phyloP scores from a whole-genome alignment of 2,113 vertebrate species.

The Neotoma lepida region DNA sequence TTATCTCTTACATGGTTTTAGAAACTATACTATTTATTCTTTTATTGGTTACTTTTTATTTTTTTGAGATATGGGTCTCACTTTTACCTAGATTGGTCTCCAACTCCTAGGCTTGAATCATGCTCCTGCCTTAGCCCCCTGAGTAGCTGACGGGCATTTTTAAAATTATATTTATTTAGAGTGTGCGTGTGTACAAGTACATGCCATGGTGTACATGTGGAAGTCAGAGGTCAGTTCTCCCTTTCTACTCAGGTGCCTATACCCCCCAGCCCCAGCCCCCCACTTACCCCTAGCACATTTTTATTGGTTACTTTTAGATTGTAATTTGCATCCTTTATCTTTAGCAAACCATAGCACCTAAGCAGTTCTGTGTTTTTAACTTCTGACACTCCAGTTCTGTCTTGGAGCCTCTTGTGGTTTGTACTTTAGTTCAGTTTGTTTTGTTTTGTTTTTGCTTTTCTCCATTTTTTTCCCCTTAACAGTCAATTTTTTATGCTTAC shows the following conservation, averaged over 20 bases:
- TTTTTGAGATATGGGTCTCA: neutral
- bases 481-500: neutral
- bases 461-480: neutral
- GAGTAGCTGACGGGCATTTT: neutral
- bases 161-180: neutral
- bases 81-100: neutral
- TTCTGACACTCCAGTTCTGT: neutral
- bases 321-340: neutral
- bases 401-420: neutral
- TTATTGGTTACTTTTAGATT: conserved; percentile 21
- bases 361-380: conserved; percentile 4
- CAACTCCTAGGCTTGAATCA: neutral
- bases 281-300: neutral
- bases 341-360: neutral
- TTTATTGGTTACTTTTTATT: neutral
- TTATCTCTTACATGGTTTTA: neutral
- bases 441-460: conserved; percentile 19
- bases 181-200: neutral
- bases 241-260: neutral
- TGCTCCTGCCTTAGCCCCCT: neutral
- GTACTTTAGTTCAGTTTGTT: neutral
- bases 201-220: neutral
- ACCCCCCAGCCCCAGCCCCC: neutral
- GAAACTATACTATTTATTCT: conserved; percentile 20
- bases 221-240: neutral